Evolutionary conservation across 2,113 vertebrate genomes (phyloP), one percentile per base, ranked within the genome.

Genomic region (Nanorana parkeri): DNA sequence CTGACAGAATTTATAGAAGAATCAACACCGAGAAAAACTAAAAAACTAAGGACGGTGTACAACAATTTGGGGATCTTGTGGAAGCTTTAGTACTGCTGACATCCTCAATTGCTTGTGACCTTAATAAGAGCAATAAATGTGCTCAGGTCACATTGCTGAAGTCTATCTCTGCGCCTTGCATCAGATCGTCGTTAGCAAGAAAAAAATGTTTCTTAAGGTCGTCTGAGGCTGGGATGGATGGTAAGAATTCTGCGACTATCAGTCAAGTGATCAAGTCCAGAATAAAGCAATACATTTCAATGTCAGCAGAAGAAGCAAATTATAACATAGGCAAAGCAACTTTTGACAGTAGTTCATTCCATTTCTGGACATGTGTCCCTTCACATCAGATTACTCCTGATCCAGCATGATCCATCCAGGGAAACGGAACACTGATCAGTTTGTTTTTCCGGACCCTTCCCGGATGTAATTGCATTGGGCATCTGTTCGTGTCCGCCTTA

Each of bases 71-170:
- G 36, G 60, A 77, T 20, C 36, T 64, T 20, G 21, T 21, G 17
- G 73, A 76, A 19, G 32, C 32, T 51, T 77, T 52, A 52, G 60
- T 47, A 19, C 5, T 47, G 74, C 60, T 77, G 74, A 77, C 60
- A 26, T 26, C 36, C 16, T 64, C 58, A 52, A 17, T 77, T 64
- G 61, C 23, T 8, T 51, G 11, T 77, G 41, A 65, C 74, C 58
- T 64, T 63, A 77, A 47, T 64, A 77, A 64, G 23, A 65, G 60
- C 58, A 77, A 36, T 77, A 65, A 77, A 64, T 52, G 58, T 26
- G 10, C 60, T 65, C 24, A 20, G 74, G 74, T 77, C 74, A 77
- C 60, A 26, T 77, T 77, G 74, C 74, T 77, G 29, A 65, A 6
- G 74, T 60, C 74, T 20, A 26, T 77, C 56, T 76, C 20, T 47